Conservation (phyloP, 1,140 invertebrate species). For the Chlorops oryzae region DNA sequence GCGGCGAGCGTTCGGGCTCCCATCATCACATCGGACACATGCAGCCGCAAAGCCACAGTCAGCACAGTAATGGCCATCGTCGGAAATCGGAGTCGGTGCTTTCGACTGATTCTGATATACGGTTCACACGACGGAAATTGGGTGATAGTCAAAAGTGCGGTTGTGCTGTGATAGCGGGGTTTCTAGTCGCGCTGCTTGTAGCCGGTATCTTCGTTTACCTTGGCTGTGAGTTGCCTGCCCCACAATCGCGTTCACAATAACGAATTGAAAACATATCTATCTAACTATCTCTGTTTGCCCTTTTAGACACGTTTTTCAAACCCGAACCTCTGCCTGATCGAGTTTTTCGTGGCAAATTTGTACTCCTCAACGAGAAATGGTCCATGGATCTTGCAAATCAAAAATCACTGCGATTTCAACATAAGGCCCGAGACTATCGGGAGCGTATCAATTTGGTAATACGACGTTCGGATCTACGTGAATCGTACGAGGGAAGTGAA, state of each 20-base stretch:
- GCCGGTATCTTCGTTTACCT: slow-evolving; percentile 78
- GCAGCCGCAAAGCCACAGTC: slow-evolving; percentile 17
- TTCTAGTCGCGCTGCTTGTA: slow-evolving; percentile 72
- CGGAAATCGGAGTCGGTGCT: slow-evolving; percentile 67
- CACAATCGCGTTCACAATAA: too few species aligned
- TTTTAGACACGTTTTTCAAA: slow-evolving; percentile 73
- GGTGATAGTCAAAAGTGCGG: slow-evolving; percentile 73
- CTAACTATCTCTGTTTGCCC: neutral
- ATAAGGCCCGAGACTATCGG: slow-evolving; percentile 64
- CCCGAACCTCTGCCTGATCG: slow-evolving; percentile 69
- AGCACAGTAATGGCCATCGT: slow-evolving; percentile 15
- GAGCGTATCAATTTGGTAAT: slow-evolving; percentile 70
- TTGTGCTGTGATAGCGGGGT: slow-evolving; percentile 75
- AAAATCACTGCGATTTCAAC: slow-evolving; percentile 58
- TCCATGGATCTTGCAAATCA: slow-evolving; percentile 59
- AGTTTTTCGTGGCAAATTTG: slow-evolving; percentile 71
- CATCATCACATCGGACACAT: slow-evolving; percentile 9
- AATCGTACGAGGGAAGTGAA: slow-evolving; percentile 43
- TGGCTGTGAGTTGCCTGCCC: slow-evolving; percentile 82
- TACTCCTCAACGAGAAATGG: slow-evolving; percentile 63
- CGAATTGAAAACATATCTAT: neutral
- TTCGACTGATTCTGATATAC: slow-evolving; percentile 76
- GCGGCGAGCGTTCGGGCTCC: slow-evolving; percentile 20
- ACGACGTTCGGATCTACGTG: slow-evolving; percentile 58
- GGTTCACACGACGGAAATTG: slow-evolving; percentile 74